Percentiles rank a stretch among this genome's conserved stretches.
phyloP scores from a whole-genome alignment of 2,113 vertebrate genomes.

The Python bivittatus region DNA sequence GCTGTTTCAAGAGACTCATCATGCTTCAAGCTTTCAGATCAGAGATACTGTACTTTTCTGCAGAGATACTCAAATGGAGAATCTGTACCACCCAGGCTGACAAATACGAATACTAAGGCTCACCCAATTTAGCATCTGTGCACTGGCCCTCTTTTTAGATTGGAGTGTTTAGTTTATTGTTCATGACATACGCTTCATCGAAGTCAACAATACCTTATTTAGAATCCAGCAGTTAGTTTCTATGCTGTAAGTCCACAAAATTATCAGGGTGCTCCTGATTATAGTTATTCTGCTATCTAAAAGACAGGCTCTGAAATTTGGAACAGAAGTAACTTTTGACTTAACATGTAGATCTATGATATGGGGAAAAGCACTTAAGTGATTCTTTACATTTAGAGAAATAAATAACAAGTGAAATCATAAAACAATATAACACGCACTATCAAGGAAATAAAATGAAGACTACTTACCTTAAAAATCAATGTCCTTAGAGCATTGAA shows the following conservation, averaged over 20 bases:
- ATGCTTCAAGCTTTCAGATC: no score
- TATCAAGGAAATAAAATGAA: background rate
- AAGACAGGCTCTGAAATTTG: background rate
- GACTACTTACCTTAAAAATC: conserved; percentile 89
- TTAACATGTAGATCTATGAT: background rate
- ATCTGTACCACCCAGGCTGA: background rate
- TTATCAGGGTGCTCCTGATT: background rate
- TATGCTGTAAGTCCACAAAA: background rate
- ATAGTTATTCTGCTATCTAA: background rate
- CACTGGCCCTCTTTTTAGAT: background rate
- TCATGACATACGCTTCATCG: background rate
- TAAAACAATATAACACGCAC: background rate
- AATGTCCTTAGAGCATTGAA: conserved; percentile 91
- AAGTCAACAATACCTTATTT: background rate
- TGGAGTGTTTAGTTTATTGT: background rate
- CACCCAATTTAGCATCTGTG: background rate
- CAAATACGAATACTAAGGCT: background rate
- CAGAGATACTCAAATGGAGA: background rate
- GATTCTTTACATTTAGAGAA: background rate
- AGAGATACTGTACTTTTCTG: background rate
- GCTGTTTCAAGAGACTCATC: no score
- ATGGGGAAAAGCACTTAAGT: background rate
- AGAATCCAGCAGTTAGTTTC: background rate
- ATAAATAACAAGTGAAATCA: background rate
- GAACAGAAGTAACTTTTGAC: background rate